Evolutionary conservation across 2,888 invertebrate species (phyloP).

Genomic region (Eupithecia insigniata): DNA sequence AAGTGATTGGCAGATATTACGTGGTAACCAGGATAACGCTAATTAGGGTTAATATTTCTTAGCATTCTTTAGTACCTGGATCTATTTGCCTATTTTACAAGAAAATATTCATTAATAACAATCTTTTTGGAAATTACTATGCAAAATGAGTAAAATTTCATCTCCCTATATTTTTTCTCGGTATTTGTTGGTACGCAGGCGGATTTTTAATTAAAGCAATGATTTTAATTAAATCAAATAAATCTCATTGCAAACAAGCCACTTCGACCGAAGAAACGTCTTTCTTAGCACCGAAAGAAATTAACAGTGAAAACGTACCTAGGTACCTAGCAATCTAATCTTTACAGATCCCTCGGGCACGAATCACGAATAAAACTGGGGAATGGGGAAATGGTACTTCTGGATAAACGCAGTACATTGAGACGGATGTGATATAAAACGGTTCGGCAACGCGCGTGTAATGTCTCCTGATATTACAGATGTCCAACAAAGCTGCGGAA

Average conservation of each 20-base stretch:
- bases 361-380: constrained; percentile 40
- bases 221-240: constrained; percentile 53
- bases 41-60: not conserved
- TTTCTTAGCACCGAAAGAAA: constrained; percentile 48
- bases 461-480: no score
- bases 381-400: constrained; percentile 35
- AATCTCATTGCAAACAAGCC: constrained; percentile 42
- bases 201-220: constrained; percentile 51
- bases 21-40: no score
- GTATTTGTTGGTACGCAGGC: constrained; percentile 14
- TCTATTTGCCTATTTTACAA: not conserved
- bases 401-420: not conserved
- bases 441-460: no score
- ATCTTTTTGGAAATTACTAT: not conserved
- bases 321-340: constrained; percentile 40
- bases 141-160: not conserved
- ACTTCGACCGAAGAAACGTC: constrained; percentile 41
- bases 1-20: no score
- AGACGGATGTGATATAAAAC: not conserved
- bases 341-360: constrained; percentile 37
- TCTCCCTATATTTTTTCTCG: constrained; percentile 5
- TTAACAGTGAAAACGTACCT: constrained; percentile 43
- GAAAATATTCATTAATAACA: not conserved
- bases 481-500: no score
- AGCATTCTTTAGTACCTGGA: not conserved